Evolutionary conservation across 2,888 invertebrate genomes (phyloP), one percentile per base, ranked within the genome.

Genomic region (Chouioia cunea): DNA sequence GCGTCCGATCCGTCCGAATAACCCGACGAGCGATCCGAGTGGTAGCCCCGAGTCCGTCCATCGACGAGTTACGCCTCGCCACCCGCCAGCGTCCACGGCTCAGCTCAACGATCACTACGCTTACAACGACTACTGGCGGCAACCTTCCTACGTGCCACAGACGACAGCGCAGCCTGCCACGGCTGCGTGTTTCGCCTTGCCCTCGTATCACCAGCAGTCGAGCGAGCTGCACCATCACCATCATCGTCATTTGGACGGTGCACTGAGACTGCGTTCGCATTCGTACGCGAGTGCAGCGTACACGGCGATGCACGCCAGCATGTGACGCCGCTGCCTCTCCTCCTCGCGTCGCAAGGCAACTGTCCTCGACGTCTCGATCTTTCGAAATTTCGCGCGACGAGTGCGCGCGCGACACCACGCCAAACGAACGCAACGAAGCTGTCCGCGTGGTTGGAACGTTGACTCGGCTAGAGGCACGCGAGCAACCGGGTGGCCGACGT

Each of bases 281-380:
- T 83, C 84, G 10, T 85, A 85, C 16, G 65, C 36, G 16, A 50
- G 65, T 6, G 53, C 73, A 0, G 63, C 73, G 4, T 84, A 85
- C 65, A 80, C 85, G 0, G 81, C 84, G 1, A 85, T 85, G 85
- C 85, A 85, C 73, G 85, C 85, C 63, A 85, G 84, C 72, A 85
- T 85, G 84, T 85, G 79, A 81, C 75, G 65, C 69, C 36, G 6
- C 27, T 27, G 27, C 6, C 12, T 36, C 6, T 36, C 12, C 12
- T 36, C 12, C 36, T 36, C n/a, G n/a, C n/a, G n/a, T n/a, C n/a
- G n/a, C n/a, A n/a, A n/a, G n/a, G n/a, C n/a, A n/a, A n/a, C n/a
- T n/a, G n/a, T n/a, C n/a, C n/a, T n/a, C n/a, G n/a, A n/a, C n/a
- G n/a, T n/a, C n/a, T n/a, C n/a, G n/a, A n/a, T n/a, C n/a, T n/a